Percentiles rank a stretch among this genome's conserved stretches.
Evolutionary conservation across 2,888 invertebrate species (phyloP).

Genomic region (Hemaris fuciformis): DNA sequence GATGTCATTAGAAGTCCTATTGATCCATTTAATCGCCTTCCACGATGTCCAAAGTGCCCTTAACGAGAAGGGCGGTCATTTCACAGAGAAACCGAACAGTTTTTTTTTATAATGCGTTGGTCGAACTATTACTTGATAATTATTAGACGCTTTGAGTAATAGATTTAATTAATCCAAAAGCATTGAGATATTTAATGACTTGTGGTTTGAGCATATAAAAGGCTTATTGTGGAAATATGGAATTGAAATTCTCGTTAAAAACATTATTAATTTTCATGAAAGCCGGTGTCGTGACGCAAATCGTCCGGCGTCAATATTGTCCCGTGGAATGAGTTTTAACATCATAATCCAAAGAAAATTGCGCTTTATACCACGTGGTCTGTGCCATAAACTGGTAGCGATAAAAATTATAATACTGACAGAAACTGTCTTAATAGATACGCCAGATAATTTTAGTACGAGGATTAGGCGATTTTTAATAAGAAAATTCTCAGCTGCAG

Average conservation of each 20-base stretch:
- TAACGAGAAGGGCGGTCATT: conserved; percentile 6
- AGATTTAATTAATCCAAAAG: not conserved
- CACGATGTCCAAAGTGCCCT: not conserved
- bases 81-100: not conserved
- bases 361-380: not conserved
- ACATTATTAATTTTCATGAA: not conserved
- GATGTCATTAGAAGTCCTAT: conserved; percentile 2
- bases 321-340: not conserved
- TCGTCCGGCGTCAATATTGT: not conserved
- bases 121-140: not conserved
- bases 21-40: conserved; percentile 12
- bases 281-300: not conserved
- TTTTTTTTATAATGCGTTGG: not conserved
- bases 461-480: no score
- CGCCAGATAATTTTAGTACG: no score
- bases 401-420: not conserved
- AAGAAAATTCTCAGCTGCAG: not conserved
- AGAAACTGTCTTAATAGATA: not conserved
- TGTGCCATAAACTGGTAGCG: not conserved
- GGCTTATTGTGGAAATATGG: no score
- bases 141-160: not conserved
- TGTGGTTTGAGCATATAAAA: not conserved
- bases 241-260: no score
- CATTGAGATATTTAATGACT: not conserved
- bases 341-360: not conserved